Evolutionary conservation across 2,113 vertebrate genomes (phyloP).

Genomic region (Nibea coibor): DNA sequence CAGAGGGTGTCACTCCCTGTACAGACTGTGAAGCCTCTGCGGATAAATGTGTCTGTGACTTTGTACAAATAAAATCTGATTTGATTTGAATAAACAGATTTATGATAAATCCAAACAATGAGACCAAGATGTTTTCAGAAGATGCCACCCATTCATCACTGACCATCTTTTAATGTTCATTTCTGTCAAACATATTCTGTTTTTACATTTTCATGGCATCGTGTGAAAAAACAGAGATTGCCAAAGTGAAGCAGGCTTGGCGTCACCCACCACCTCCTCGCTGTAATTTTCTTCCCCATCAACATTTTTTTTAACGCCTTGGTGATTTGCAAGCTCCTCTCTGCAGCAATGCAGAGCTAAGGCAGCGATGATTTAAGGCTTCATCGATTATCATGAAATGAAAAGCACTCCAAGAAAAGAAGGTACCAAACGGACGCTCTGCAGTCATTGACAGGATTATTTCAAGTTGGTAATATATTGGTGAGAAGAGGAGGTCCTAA

Average conservation of each 20-base stretch:
- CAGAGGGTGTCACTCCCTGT: no score
- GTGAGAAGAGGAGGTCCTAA: background rate
- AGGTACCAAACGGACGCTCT: background rate
- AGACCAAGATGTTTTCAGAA: no score
- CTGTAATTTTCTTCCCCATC: conserved; percentile 14
- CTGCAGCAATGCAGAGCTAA: conserved; percentile 22
- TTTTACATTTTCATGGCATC: no score
- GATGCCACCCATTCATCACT: no score
- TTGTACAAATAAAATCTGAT: no score
- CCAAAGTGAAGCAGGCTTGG: background rate
- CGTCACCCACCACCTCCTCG: background rate
- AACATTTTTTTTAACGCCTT: conserved; percentile 17
- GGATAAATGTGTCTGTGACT: no score
- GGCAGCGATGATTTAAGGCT: conserved; percentile 16
- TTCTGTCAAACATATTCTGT: no score
- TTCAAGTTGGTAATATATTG: background rate
- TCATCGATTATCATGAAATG: conserved; percentile 26
- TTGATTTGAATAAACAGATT: no score
- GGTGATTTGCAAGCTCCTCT: conserved; percentile 23
- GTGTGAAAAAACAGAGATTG: no score
- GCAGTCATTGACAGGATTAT: background rate
- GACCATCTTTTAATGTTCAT: no score
- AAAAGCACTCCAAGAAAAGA: conserved; percentile 25
- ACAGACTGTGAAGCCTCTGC: no score
- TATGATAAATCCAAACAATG: background rate